These are phyloP conservation scores for Microcebus lehilahytsara DNA, from an alignment of 2,113 vertebrate species.

Conservation along the genomic window DNA sequence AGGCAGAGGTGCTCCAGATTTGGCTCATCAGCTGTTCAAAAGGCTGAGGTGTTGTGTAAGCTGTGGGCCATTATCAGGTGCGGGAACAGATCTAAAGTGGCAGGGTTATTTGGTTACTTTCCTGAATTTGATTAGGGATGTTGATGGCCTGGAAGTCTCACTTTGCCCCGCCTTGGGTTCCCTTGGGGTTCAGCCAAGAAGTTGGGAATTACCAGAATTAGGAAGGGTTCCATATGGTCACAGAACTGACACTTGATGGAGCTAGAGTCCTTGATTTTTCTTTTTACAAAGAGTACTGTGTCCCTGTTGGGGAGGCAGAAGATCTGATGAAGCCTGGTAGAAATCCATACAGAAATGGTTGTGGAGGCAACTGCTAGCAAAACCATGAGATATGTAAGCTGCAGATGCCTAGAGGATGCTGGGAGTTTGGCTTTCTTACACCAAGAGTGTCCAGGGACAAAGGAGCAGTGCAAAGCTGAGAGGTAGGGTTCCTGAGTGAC, in stretches of 20 bases:
- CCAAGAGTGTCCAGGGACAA: neutral
- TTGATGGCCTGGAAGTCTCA: neutral
- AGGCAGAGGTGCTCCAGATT: neutral
- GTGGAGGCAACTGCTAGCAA: neutral
- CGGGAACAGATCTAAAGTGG: neutral
- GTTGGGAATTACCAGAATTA: neutral
- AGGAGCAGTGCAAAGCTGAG: neutral
- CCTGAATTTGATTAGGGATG: neutral
- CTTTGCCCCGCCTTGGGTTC: neutral
- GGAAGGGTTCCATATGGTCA: neutral
- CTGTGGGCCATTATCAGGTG: neutral
- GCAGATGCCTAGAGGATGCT: neutral
- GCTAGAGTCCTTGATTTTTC: neutral
- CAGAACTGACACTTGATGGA: neutral
- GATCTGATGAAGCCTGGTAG: neutral
- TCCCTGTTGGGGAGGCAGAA: neutral
- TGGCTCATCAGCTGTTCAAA: neutral
- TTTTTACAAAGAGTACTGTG: neutral
- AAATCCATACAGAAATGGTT: neutral
- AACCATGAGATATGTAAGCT: neutral
- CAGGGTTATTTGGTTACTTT: neutral
- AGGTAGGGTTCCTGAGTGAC: neutral
- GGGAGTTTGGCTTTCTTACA: neutral
- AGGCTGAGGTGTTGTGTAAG: neutral
- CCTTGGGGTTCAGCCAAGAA: neutral